These are phyloP conservation scores for Syngnathoides biaculeatus DNA, from an alignment of 2,113 vertebrate species.

Conservation along the genomic window DNA sequence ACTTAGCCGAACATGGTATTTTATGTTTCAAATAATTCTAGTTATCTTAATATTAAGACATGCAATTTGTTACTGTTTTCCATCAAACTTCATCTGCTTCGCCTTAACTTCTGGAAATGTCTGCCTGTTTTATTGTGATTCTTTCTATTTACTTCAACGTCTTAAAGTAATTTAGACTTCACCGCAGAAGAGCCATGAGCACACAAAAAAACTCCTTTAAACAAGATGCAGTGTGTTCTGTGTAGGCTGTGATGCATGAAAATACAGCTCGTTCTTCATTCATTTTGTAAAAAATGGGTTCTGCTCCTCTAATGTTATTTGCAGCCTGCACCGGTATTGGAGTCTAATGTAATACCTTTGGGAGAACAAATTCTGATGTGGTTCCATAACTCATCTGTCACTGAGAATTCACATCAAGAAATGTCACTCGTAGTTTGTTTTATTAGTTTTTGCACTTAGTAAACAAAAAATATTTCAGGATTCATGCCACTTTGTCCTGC, in stretches of 20 bases:
- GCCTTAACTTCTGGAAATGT: neutral
- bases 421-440: constrained; percentile 9
- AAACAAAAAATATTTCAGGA: neutral
- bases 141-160: neutral
- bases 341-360: neutral
- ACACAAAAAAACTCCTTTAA: neutral
- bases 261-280: neutral
- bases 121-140: neutral
- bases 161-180: neutral
- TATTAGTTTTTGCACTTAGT: constrained; percentile 3
- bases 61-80: neutral
- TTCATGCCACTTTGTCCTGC: neutral
- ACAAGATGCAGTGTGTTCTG: constrained; percentile 3
- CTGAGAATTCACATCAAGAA: neutral
- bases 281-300: neutral
- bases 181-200: neutral
- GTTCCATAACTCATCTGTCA: neutral
- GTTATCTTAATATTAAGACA: neutral
- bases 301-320: neutral
- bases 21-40: neutral
- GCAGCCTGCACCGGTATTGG: neutral
- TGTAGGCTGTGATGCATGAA: constrained; percentile 9
- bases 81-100: neutral
- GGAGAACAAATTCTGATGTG: neutral
- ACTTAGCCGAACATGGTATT: too few species aligned